Base-by-base conservation (phyloP, 2,888 invertebrate genomes). In the Orthosia gothica region DNA sequence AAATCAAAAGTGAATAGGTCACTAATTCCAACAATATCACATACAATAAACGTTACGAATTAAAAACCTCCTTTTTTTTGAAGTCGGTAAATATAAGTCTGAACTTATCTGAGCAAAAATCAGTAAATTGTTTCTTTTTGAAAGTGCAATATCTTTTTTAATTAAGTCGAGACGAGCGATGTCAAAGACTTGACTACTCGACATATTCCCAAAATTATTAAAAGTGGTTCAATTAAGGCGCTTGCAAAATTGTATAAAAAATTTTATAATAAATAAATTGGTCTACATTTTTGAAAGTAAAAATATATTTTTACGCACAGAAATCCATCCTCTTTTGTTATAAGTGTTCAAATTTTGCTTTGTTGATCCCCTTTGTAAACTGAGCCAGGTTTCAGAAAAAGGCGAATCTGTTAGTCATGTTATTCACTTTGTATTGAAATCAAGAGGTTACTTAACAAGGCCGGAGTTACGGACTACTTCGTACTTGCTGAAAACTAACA, bases 281-380 rank as follows among this genome's bases (percentile, higher is more conserved):
- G 4, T 15, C 23, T 18, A 23, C 45, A 59, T 58, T 61, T 76
- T 5, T 13, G 47, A 13, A 49, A 49, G n/a, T 32, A 7, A 73
- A 73, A 63, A 20, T 55, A 20, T 32, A 59, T 40, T 66, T 40
- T 54, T 67, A 15, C 26, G n/a, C 18, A 70, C n/a, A 66, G 52
- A 45, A 62, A 54, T 72, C 18, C 13, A 66, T 72, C 23, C 13
- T n/a, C 55, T 55, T 63, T 78, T 79, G 57, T 79, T 71, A 45
- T n/a, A 54, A n/a, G 12, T 49, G 49, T 26, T 26, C 11, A 52
- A 50, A 70, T 57, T 66, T 20, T 13, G 54, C 40, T 73, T 72
- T 49, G 65, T 47, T 57, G 57, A 40, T 49, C 26, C 13, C n/a
- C 49, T 63, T 72, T 67, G 52, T 71, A 20, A 40, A 26, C 9